A percentile compares a stretch with the other conserved stretches of the same genome.
Conservation (phyloP, 2,113 vertebrate species). For the Engystomops pustulosus region DNA sequence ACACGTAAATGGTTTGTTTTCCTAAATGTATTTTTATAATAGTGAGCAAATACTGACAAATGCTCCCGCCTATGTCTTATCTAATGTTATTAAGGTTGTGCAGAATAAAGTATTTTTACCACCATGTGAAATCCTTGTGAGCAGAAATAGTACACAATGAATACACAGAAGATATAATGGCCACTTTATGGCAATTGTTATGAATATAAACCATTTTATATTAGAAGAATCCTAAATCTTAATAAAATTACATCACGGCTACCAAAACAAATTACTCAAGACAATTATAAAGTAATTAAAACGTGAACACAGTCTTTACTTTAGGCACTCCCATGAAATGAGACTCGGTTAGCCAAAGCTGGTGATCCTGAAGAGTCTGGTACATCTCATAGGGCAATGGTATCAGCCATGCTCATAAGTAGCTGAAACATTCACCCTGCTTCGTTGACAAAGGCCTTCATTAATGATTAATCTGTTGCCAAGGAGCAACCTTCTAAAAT, state of each 20-base stretch:
- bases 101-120: neutral
- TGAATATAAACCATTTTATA: neutral
- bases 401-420: no score
- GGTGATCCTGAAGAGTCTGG: no score
- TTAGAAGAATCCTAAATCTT: neutral
- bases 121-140: no score
- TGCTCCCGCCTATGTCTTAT: neutral
- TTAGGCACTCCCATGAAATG: no score
- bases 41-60: neutral
- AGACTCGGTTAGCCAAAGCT: no score
- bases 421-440: neutral
- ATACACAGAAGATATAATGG: neutral
- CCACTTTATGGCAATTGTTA: neutral
- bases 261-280: no score
- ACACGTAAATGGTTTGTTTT: neutral
- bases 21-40: neutral
- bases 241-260: neutral
- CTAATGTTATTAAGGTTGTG: neutral
- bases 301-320: no score
- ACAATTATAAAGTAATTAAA: no score
- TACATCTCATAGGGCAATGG: no score
- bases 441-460: neutral
- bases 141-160: no score
- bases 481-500: neutral
- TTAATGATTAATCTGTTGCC: constrained; percentile 1